Base-by-base conservation (phyloP, 2,888 invertebrate genomes). In the Drosophila longiperda region DNA sequence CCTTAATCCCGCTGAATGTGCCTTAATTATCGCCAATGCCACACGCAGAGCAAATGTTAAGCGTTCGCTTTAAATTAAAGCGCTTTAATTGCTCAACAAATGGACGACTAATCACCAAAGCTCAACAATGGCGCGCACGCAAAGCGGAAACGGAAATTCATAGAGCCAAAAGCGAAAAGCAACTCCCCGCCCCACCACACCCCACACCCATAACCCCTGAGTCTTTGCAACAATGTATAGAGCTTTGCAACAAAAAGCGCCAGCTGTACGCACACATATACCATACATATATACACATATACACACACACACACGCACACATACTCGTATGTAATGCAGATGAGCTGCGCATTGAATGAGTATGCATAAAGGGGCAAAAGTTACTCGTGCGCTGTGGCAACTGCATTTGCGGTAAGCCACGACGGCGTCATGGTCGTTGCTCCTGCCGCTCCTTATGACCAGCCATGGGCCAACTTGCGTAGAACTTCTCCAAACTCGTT, bases 51-150 rank as follows among this genome's bases (percentile, higher is more conserved):
- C 82, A 86, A 76, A 85, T 62, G 83, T 87, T 89, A 89, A 85
- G 80, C 75, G 73, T 65, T 69, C 71, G 75, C 83, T 80, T 87
- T 80, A 82, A 85, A 77, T 80, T 82, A 72, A 82, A 85, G 76
- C 83, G 55, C 76, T 83, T 89, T 87, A 89, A 87, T 87, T 87
- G 83, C 75, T 75, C 76, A 67, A 87, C 89, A 87, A 87, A 87
- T 87, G 89, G 73, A 62, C 75, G 77, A 83, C 83, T 83, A 83
- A 83, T 85, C 89, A 75, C 73, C 74, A 58, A 59, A 61, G 61
- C 66, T 60, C 65, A 75, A 79, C 79, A 79, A 67, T 63, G 57
- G 62, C 59, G 79, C 62, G 66, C 82, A 81, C 71, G 82, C 73
- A 73, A 79, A 62, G 70, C 81, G 81, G 82, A 82, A 82, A 68